phyloP scores from a whole-genome alignment of 2,888 invertebrate genomes.

The Kuschelorhynchus macadamiae region DNA sequence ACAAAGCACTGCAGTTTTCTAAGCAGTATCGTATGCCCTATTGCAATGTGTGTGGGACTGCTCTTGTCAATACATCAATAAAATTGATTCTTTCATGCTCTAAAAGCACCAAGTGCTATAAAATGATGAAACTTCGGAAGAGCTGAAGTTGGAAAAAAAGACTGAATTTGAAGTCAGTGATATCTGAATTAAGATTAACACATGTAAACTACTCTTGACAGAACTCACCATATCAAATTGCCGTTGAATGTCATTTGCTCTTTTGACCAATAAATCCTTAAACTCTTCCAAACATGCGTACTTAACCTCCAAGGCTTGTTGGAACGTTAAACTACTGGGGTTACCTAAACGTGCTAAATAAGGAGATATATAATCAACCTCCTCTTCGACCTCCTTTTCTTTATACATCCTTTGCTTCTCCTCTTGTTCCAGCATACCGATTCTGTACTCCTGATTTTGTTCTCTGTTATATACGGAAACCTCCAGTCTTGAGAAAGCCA shows the following conservation, averaged over 20 bases:
- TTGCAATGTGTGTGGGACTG: too few relatives aligned
- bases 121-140: too few relatives aligned
- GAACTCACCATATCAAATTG: slow-evolving; percentile 74
- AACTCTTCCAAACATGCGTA: slow-evolving; percentile 78
- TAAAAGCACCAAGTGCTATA: too few relatives aligned
- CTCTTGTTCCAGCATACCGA: slow-evolving; percentile 69
- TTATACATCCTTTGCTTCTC: slow-evolving; percentile 71
- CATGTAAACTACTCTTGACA: too few relatives aligned
- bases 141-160: too few relatives aligned
- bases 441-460: slow-evolving; percentile 70
- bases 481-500: slow-evolving; percentile 68
- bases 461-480: slow-evolving; percentile 73
- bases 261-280: slow-evolving; percentile 73
- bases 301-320: slow-evolving; percentile 70
- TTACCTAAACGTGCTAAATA: slow-evolving; percentile 75
- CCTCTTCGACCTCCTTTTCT: slow-evolving; percentile 75
- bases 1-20: too few relatives aligned
- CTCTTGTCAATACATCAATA: too few relatives aligned
- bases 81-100: too few relatives aligned
- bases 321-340: slow-evolving; percentile 65
- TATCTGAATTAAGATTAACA: too few relatives aligned
- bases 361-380: slow-evolving; percentile 76
- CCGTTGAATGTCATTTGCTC: slow-evolving; percentile 77
- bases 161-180: too few relatives aligned
- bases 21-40: too few relatives aligned